Base-by-base conservation (phyloP, 2,113 vertebrate species). In the Myrmophylax atrothorax region DNA sequence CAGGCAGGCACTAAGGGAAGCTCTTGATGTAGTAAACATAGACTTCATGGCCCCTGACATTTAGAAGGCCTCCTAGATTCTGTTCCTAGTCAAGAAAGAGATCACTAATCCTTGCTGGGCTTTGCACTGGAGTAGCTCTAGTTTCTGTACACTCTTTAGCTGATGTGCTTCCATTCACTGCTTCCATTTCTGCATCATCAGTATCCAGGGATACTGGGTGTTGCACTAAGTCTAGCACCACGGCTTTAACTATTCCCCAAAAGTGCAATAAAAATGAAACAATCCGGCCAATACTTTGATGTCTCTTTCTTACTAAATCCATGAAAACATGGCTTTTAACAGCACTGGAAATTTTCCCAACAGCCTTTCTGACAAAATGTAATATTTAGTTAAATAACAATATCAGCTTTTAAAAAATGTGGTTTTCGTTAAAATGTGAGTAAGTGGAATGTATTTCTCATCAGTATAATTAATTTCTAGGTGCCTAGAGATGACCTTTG, bases 251-350 rank as follows among this genome's bases (percentile, higher is more conserved):
- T 89, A 53, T 85, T 93, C 46, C 58, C 47, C 78, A 59, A 93
- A 91, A 55, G 10, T 73, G 29, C 67, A 91, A 62, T 90, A 88
- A 93, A 89, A 90, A 53, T 47, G 9, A 83, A 91, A 80, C 20
- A 83, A 74, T 31, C 23, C 40, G 63, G 92, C 89, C 91, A 90
- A 67, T 74, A 63, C 55, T 96, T 94, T 82, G 78, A 95, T 87
- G 69, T 86, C 86, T 94, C 44, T 91, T 88, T 89, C 77, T 76
- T 53, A 64, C 50, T 88, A 80, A 90, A 91, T 94, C 87, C 31
- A 37, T 88, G 47, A 94, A 93, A 96, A 88, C 35, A 77, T 55
- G 82, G 19, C 18, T 86, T 5, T 87, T 88, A 76, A 31, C 53
- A 87, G 67, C 31, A 35, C 46, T 94, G 87, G 67, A 95, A 76